Base-by-base conservation (phyloP, 2,888 invertebrate genomes). In the Andrena bicolor region DNA sequence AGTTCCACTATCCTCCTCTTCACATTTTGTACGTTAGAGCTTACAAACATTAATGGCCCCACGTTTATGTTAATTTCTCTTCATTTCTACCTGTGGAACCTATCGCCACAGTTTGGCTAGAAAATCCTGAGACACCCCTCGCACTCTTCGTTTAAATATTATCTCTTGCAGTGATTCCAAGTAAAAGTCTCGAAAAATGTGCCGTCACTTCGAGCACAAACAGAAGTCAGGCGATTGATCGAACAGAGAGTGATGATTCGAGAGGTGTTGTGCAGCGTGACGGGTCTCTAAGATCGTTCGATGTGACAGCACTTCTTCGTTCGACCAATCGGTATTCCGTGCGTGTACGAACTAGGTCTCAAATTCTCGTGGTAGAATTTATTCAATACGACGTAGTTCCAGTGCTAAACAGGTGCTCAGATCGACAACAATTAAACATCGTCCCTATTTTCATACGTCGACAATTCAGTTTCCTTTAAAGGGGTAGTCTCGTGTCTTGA, bases 391-490 rank as follows among this genome's bases (percentile, higher is more conserved):
- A 73, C 56, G 48, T 53, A 63, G 41, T 77, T 72, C 78, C 84
- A 82, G 87, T 88, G 87, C 88, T 84, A 82, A 88, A 84, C 80
- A 88, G 86, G 78, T 60, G 26, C 48, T 51, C 35, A 51, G 30
- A 41, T 20, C 20, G 30, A 32, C 10, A 23, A 32, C 10, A 2
- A 60, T 53, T 63, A 35, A 65, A 60, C 35, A 35, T 30, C 23
- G 2, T 8, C 6, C 28, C 8, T 16, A 53, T 16, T 51, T 69
- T 58, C 3, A 49, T 58, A 28, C 48, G 32, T 49, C 35, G 60
- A 51, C 28, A 58, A 26, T 61, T 16, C 26, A 56, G 56, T 56
- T 56, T 53, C 10, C 41, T 16, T 41, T 49, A n/a, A 26, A 48
- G 28, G 30, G 41, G 41, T 41, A 41, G 41, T 41, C 41, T 41